phyloP scores from a whole-genome alignment of 2,888 invertebrate genomes.

The Argyresthia goedartella region DNA sequence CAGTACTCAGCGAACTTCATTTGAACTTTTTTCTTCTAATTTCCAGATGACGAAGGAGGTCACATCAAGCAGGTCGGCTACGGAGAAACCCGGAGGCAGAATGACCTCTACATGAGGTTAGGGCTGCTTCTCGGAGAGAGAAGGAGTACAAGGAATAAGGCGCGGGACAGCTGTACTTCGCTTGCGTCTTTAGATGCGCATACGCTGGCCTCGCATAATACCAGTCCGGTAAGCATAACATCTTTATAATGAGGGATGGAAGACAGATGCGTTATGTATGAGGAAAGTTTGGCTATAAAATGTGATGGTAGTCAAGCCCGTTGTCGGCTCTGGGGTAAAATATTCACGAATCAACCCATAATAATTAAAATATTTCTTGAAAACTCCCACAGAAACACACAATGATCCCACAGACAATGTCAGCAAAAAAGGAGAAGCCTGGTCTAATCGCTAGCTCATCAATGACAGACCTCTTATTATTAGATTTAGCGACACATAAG shows the following conservation, averaged over 20 bases:
- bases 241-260: no score
- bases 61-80: constrained; percentile 72
- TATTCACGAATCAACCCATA: no score
- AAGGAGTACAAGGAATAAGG: constrained; percentile 61
- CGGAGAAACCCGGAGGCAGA: constrained; percentile 63
- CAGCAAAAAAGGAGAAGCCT: no score
- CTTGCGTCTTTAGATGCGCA: constrained; percentile 74
- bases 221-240: constrained; percentile 75
- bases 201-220: constrained; percentile 83
- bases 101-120: constrained; percentile 85
- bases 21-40: neutral
- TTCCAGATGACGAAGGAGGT: constrained; percentile 79
- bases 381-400: no score
- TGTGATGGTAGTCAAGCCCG: neutral
- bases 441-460: no score
- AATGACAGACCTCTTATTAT: no score
- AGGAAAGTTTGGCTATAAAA: no score
- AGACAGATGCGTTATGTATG: no score
- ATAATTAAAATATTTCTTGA: no score
- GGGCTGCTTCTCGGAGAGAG: constrained; percentile 85
- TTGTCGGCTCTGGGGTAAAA: no score
- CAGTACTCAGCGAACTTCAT: neutral
- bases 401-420: no score
- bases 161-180: constrained; percentile 61
- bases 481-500: no score